A percentile compares a stretch with the other conserved stretches of the same genome.
These are phyloP conservation scores for Pyralis farinalis DNA, from an alignment of 2,888 invertebrate species.

Conservation along the genomic window DNA sequence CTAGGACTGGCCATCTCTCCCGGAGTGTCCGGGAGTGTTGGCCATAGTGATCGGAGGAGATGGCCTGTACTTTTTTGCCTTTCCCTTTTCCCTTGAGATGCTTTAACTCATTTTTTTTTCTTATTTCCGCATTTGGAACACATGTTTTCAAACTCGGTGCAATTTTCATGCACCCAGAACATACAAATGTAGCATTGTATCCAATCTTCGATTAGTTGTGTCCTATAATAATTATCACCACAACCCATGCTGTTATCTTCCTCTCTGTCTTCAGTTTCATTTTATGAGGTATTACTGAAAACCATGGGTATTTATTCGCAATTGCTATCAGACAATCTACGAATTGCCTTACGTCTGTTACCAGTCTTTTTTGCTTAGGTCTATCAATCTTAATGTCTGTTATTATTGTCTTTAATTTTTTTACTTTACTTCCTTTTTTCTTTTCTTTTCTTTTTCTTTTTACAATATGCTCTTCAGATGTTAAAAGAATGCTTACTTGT, in stretches of 20 bases:
- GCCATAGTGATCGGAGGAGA: constrained; percentile 2
- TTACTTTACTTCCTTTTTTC: not conserved
- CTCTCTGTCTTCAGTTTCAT: no score
- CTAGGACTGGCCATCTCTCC: constrained; percentile 2
- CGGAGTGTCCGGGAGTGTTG: no score
- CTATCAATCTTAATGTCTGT: no score
- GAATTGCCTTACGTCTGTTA: constrained; percentile 2
- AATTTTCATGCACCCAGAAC: no score
- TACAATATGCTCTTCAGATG: no score
- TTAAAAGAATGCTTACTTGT: no score
- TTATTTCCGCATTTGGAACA: no score
- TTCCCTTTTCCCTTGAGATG: not conserved
- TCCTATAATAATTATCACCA: constrained; percentile 3
- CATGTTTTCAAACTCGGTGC: no score
- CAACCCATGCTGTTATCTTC: constrained; percentile 5
- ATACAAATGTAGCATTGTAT: constrained; percentile 3
- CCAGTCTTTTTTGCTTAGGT: not conserved
- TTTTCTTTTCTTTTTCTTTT: not conserved
- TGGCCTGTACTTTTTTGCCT: constrained; percentile 4
- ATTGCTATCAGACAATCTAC: constrained; percentile 5
- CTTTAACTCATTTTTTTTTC: not conserved
- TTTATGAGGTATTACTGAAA: not conserved
- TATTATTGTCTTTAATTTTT: not conserved
- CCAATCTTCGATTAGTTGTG: constrained; percentile 4
- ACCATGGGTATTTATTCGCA: not conserved